Base-by-base conservation (phyloP, 2,888 invertebrate genomes). In the Lutraria lutraria region DNA sequence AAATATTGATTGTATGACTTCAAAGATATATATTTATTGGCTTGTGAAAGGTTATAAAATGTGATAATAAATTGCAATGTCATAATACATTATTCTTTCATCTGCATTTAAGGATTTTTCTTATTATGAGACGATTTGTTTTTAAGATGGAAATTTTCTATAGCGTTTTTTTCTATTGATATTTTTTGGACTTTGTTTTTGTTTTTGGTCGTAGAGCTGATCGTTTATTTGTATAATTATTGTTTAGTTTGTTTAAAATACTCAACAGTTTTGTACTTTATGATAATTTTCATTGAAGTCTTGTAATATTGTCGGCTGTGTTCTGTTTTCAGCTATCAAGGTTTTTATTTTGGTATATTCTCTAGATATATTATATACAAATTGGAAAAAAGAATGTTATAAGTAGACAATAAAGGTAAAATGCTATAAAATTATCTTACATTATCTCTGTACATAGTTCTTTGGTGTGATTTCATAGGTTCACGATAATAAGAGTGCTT, bases 401-500 rank as follows among this genome's bases (percentile, higher is more conserved):
- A 56, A 19, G 56, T 21, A 56, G 76, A 76, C 31, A 19, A 16
- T 76, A 76, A 63, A n/a, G 12, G 2, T n/a, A 25, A 76, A 25
- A 76, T 76, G 31, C 31, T 34, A n/a, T 68, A n/a, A 68, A 68
- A 25, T 25, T 68, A 25, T 76, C 76, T 76, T 31, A 76, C 31
- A 76, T 3, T 56, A 43, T 43, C 43, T 68, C 25, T 68, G 63
- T 68, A 68, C 25, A 68, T 25, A 68, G 12, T 76, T 76, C 34
- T 76, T 76, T 76, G 76, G 31, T 34, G 76, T 76, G 34, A 29
- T 21, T 34, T 29, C n/a, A n/a, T 1, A 83, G 60, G 29, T 68
- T 52, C 83, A 76, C 43, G 72, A 76, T 76, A 12, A 31, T 29
- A 8, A 56, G 54, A 31, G 76, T 84, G 53, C 52, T 54, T 72